Evolutionary conservation across 2,113 vertebrate species (phyloP).

Genomic region (Atrichornis clamosus): DNA sequence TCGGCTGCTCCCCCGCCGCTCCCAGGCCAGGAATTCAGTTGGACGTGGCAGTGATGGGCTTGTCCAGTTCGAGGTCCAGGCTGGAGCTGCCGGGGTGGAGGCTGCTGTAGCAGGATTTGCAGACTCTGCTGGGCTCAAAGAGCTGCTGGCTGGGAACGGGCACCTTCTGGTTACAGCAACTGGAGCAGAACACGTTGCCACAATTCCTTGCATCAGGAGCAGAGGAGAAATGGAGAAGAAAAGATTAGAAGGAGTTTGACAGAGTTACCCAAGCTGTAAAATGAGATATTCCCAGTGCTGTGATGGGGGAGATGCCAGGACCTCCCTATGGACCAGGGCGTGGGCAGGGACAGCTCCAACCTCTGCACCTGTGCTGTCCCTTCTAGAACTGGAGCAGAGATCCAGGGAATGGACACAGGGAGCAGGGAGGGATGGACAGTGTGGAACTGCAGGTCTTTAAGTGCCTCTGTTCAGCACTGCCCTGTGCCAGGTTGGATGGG

Average conservation of each 20-base stretch:
- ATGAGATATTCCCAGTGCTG: background rate
- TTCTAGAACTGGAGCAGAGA: background rate
- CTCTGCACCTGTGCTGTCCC: rapidly evolving
- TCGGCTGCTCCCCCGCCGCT: slow-evolving; percentile 14
- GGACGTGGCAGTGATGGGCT: slow-evolving; percentile 90
- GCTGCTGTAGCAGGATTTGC: slow-evolving; percentile 90
- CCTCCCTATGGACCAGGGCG: background rate
- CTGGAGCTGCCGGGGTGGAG: slow-evolving; percentile 78
- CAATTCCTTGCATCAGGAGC: slow-evolving; percentile 85
- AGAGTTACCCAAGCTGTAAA: rapidly evolving
- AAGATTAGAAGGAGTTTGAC: background rate
- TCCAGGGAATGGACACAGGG: background rate
- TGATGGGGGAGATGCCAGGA: background rate
- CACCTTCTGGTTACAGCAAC: slow-evolving; percentile 98
- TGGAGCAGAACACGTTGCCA: slow-evolving; percentile 96
- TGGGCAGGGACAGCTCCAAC: background rate
- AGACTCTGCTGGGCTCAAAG: slow-evolving; percentile 93
- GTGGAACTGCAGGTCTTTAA: background rate
- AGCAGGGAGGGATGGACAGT: background rate
- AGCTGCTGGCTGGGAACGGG: slow-evolving; percentile 97
- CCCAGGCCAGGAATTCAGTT: slow-evolving; percentile 73
- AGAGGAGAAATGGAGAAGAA: slow-evolving; percentile 11
- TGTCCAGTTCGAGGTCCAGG: slow-evolving; percentile 89
- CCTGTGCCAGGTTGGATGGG: background rate
- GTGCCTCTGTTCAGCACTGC: background rate